Conservation (phyloP, 2,113 vertebrate genomes). For the Phoxinus phoxinus region DNA sequence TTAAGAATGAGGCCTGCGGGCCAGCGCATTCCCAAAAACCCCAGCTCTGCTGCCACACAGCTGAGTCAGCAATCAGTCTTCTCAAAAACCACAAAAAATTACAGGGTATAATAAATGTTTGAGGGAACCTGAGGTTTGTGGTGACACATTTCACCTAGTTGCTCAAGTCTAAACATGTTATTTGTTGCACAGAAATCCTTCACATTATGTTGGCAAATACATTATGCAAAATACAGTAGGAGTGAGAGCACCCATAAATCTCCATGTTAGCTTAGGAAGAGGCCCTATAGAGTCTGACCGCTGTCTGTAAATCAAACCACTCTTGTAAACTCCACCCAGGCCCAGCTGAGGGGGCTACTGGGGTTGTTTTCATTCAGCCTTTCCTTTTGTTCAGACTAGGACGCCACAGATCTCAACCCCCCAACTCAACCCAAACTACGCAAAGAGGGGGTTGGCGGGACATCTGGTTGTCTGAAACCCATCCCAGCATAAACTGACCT, state of each 20-base stretch:
- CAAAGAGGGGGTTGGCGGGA: slow-evolving; percentile 63
- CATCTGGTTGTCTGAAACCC: slow-evolving; percentile 74
- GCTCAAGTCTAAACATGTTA: slow-evolving; percentile 14
- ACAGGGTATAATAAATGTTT: slow-evolving; percentile 6
- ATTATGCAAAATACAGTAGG: neutral
- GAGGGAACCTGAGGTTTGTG: slow-evolving; percentile 11
- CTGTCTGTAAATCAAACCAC: slow-evolving; percentile 52
- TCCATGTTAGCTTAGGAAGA: neutral
- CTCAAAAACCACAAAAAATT: slow-evolving; percentile 46
- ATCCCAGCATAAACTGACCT: slow-evolving; percentile 56
- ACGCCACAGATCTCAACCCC: slow-evolving; percentile 48
- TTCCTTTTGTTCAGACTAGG: slow-evolving; percentile 66
- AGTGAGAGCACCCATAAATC: slow-evolving; percentile 40
- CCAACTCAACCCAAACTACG: slow-evolving; percentile 28
- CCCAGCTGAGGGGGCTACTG: neutral
- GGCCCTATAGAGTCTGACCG: neutral
- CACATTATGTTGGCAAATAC: neutral
- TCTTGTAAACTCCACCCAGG: slow-evolving; percentile 50
- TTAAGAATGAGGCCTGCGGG: slow-evolving; percentile 69
- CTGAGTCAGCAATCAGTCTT: slow-evolving; percentile 69
- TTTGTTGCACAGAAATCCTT: neutral
- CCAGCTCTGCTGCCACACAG: slow-evolving; percentile 39
- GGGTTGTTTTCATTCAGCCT: slow-evolving; percentile 25
- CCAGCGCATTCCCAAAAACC: slow-evolving; percentile 61
- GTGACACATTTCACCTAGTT: neutral